phyloP scores from a whole-genome alignment of 2,888 invertebrate genomes.

The Conus canariensis region DNA sequence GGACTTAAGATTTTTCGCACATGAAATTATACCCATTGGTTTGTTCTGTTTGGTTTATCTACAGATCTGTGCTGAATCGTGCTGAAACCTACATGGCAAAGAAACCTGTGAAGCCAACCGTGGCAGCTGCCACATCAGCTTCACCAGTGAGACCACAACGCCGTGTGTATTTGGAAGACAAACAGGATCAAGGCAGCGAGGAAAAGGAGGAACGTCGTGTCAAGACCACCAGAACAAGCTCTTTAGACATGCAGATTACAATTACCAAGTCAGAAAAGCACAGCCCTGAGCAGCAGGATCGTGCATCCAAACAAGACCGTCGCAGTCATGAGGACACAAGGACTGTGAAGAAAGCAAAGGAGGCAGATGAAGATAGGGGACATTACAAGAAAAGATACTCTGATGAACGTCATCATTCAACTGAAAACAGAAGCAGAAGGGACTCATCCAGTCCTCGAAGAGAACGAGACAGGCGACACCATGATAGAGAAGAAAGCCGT shows the following conservation, averaged over 20 bases:
- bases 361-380: conserved; percentile 28
- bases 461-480: conserved; percentile 20
- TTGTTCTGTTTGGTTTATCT: neutral
- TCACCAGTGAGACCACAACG: conserved; percentile 51
- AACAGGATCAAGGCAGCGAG: conserved; percentile 25
- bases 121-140: conserved; percentile 60
- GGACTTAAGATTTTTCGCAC: no score
- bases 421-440: conserved; percentile 39
- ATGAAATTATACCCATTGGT: no score
- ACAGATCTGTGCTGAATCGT: conserved; percentile 87
- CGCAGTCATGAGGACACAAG: conserved; percentile 38
- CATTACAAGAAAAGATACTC: conserved; percentile 33
- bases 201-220: conserved; percentile 46
- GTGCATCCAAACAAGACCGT: neutral
- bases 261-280: conserved; percentile 53
- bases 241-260: conserved; percentile 55
- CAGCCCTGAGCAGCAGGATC: conserved; percentile 29
- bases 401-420: neutral
- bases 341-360: conserved; percentile 2
- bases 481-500: conserved; percentile 17
- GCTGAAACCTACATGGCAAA: conserved; percentile 95
- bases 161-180: conserved; percentile 57
- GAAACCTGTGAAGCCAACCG: conserved; percentile 89
- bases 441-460: conserved; percentile 29
- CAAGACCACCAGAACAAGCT: conserved; percentile 37